These are phyloP conservation scores for Watsonalla binaria DNA, from an alignment of 2,888 invertebrate genomes.

Conservation along the genomic window DNA sequence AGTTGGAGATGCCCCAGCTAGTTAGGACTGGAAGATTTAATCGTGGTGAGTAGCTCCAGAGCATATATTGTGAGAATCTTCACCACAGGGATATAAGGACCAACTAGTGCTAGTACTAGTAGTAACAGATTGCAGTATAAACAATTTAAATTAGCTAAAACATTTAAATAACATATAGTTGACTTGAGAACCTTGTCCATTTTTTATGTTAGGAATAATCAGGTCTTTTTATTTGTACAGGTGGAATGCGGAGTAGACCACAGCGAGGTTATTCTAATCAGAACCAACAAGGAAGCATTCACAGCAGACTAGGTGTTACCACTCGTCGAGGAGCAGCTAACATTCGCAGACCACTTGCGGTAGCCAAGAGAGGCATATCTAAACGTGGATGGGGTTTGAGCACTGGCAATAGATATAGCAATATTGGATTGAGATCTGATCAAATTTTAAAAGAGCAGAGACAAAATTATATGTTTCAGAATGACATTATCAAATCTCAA, in stretches of 20 bases:
- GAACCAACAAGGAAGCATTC: conserved; percentile 44
- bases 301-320: conserved; percentile 60
- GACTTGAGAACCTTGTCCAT: background rate
- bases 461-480: conserved; percentile 43
- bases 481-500: conserved; percentile 61
- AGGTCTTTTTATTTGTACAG: conserved; percentile 25
- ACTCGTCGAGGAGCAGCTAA: conserved; percentile 48
- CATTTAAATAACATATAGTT: too few species aligned
- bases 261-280: conserved; percentile 48
- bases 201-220: background rate
- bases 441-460: conserved; percentile 62
- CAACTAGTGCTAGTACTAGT: too few species aligned
- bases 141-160: too few species aligned
- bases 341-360: conserved; percentile 50
- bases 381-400: conserved; percentile 62
- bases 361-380: conserved; percentile 64
- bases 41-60: conserved; percentile 25
- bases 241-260: conserved; percentile 47
- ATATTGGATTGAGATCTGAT: conserved; percentile 68
- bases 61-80: too few species aligned
- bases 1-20: conserved; percentile 45
- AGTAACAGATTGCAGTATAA: too few species aligned
- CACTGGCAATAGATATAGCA: conserved; percentile 59
- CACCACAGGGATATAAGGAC: too few species aligned
- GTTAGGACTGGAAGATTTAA: conserved; percentile 42